These are phyloP conservation scores for Tachina lurida DNA, from an alignment of 2,888 invertebrate species.

Conservation along the genomic window DNA sequence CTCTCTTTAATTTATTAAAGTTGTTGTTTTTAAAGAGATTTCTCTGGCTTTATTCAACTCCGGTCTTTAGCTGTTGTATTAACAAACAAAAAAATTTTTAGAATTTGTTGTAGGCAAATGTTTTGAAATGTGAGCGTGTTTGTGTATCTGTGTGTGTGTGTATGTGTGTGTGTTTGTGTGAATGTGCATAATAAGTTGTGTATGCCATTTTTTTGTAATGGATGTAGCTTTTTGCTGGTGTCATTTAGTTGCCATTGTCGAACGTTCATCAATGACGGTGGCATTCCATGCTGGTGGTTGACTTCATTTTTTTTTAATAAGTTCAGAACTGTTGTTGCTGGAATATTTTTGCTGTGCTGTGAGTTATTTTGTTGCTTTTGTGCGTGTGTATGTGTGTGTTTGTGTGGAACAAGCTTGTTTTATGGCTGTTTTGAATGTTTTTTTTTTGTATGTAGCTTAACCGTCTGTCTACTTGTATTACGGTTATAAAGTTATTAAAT, in stretches of 20 bases:
- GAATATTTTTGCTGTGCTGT: conserved; percentile 18
- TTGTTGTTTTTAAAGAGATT: conserved; percentile 41
- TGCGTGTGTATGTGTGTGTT: conserved; percentile 27
- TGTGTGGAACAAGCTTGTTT: conserved; percentile 35
- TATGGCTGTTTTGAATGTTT: conserved; percentile 24
- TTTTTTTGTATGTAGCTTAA: conserved; percentile 33
- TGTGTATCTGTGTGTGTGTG: not conserved
- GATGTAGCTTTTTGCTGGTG: conserved; percentile 17
- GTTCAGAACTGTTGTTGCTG: conserved; percentile 26
- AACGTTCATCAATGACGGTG: conserved; percentile 74
- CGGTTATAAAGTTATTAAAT: conserved; percentile 65
- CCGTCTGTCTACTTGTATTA: conserved; percentile 59
- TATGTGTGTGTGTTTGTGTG: not conserved
- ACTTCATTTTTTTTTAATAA: conserved; percentile 74
- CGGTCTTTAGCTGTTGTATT: conserved; percentile 34
- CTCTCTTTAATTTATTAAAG: conserved; percentile 35
- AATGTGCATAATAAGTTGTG: not conserved
- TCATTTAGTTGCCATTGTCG: conserved; percentile 61
- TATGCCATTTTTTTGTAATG: conserved; percentile 27
- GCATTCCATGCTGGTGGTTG: conserved; percentile 81
- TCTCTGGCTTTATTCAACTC: conserved; percentile 35
- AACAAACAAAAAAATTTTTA: conserved; percentile 31
- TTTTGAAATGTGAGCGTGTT: conserved; percentile 4
- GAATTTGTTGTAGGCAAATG: conserved; percentile 66
- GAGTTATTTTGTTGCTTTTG: conserved; percentile 12